A percentile compares a stretch with the other conserved stretches of the same genome.
Conservation (phyloP, 2,888 invertebrate species). For the Esperia sulphurella region DNA sequence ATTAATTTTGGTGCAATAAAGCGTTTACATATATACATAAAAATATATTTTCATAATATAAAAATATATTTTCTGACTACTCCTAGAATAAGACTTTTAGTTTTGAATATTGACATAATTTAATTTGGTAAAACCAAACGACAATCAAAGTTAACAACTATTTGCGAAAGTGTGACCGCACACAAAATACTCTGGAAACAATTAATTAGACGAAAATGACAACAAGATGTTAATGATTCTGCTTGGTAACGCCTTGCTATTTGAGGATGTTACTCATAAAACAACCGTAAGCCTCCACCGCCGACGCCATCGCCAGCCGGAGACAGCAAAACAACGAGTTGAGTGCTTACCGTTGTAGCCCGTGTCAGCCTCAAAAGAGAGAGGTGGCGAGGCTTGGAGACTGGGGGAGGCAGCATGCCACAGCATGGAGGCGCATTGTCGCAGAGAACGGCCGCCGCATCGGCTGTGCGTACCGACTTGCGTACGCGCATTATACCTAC, state of each 20-base stretch:
- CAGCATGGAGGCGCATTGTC: constrained; percentile 64
- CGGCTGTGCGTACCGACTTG: constrained; percentile 61
- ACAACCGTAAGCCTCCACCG: constrained; percentile 9
- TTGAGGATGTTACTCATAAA: constrained; percentile 10
- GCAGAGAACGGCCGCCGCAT: constrained; percentile 62
- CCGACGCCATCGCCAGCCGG: not conserved
- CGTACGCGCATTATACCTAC: constrained; percentile 46
- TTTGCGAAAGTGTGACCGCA: no score
- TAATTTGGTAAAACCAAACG: no score
- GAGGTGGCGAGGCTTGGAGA: constrained; percentile 67
- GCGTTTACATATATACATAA: no score
- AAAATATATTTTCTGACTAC: no score
- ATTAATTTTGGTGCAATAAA: no score
- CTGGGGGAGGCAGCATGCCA: constrained; percentile 57
- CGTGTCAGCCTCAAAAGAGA: constrained; percentile 67
- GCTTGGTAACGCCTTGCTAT: not conserved
- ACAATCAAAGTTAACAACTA: no score
- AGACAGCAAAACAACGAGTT: constrained; percentile 19
- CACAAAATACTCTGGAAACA: not conserved
- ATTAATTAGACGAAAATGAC: not conserved
- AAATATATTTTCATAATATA: no score
- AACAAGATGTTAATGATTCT: constrained; percentile 2
- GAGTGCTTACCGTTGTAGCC: constrained; percentile 42
- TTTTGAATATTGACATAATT: no score
- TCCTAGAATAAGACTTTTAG: no score